Evolutionary conservation across 2,797 vertebrate genomes (phyloP).

Genomic region (Adelosebastes latens): DNA sequence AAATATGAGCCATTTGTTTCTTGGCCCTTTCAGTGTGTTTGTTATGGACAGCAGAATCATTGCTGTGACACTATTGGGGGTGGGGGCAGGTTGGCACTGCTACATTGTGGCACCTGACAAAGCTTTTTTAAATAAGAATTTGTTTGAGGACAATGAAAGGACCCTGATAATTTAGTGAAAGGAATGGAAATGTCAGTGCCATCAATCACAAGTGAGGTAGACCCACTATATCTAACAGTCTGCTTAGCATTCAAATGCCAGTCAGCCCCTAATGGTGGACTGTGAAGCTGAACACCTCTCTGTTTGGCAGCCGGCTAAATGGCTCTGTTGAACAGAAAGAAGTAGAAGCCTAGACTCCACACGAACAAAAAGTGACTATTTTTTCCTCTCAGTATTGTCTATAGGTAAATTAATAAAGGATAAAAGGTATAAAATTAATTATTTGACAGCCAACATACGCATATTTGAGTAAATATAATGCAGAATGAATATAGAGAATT

Average conservation of each 20-base stretch:
- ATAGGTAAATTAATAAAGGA: constrained; percentile 11
- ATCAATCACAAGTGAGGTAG: constrained; percentile 81
- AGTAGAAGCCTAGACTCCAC: constrained; percentile 18
- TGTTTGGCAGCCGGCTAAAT: constrained; percentile 57
- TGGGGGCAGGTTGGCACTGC: constrained; percentile 46
- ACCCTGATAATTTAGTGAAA: constrained; percentile 82
- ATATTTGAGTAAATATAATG: constrained; percentile 1
- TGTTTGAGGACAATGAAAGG: constrained; percentile 84
- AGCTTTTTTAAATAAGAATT: constrained; percentile 84
- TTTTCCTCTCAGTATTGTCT: neutral
- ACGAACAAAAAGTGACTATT: constrained; percentile 27
- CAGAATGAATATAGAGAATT: neutral
- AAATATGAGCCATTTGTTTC: constrained; percentile 61
- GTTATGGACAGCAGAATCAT: constrained; percentile 56
- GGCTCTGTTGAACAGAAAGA: constrained; percentile 32
- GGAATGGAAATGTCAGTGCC: constrained; percentile 86
- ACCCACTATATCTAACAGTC: constrained; percentile 64
- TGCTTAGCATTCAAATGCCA: constrained; percentile 79
- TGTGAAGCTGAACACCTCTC: constrained; percentile 55
- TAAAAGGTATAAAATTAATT: neutral
- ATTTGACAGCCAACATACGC: neutral
- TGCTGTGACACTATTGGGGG: constrained; percentile 49
- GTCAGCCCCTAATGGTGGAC: constrained; percentile 59
- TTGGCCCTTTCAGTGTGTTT: constrained; percentile 67
- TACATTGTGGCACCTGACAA: constrained; percentile 78